phyloP scores from a whole-genome alignment of 2,797 vertebrate species.

The Cossypha dichroa region DNA sequence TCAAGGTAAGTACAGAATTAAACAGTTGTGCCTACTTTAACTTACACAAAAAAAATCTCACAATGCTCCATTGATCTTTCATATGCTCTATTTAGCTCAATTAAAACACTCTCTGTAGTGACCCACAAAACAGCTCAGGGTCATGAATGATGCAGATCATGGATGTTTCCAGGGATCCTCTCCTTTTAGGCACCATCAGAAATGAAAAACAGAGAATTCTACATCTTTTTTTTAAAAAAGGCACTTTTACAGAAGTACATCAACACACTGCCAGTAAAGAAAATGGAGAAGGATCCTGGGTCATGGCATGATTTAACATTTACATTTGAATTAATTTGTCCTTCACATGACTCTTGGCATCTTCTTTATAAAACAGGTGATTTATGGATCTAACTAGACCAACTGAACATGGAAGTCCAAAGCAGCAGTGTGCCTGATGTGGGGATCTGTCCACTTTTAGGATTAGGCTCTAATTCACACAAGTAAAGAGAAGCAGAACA shows the following conservation, averaged over 20 bases:
- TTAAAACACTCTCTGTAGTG: slow-evolving; percentile 65
- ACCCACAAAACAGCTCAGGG: slow-evolving; percentile 53
- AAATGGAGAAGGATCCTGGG: neutral
- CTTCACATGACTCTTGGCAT: neutral
- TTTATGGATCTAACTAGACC: neutral
- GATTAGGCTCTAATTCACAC: neutral
- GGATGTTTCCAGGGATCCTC: slow-evolving; percentile 27
- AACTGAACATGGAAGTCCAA: neutral
- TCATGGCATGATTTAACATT: neutral
- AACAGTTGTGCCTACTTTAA: slow-evolving; percentile 41
- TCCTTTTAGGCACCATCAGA: slow-evolving; percentile 21
- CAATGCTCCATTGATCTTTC: slow-evolving; percentile 70
- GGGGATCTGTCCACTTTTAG: neutral
- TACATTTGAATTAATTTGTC: neutral
- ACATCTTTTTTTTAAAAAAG: neutral
- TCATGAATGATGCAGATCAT: slow-evolving; percentile 70
- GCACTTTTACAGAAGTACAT: neutral
- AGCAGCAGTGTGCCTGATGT: neutral
- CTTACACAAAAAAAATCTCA: slow-evolving; percentile 30
- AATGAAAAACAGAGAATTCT: slow-evolving; percentile 30
- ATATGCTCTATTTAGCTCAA: slow-evolving; percentile 77
- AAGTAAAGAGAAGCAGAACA: neutral
- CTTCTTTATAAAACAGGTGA: neutral
- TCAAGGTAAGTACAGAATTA: slow-evolving; percentile 13
- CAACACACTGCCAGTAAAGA: neutral